These are phyloP conservation scores for Apodemus speciosus DNA, from an alignment of 2,113 vertebrate species.

Conservation along the genomic window DNA sequence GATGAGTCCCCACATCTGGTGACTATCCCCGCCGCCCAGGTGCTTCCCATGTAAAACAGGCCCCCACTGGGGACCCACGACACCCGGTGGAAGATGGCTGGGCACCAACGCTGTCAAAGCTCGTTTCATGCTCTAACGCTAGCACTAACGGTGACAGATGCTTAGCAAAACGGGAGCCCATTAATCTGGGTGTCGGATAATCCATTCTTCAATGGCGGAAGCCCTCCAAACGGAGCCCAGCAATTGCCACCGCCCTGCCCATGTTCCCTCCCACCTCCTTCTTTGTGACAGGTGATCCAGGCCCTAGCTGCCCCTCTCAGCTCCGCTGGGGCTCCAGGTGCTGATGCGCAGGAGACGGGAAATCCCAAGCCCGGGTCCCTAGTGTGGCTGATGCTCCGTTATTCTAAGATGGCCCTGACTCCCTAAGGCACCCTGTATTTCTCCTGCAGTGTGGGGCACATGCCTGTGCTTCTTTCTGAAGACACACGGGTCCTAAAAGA, in stretches of 20 bases:
- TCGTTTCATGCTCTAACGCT: slow-evolving; percentile 87
- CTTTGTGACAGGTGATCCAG: neutral
- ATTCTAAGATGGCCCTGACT: neutral
- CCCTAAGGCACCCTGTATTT: neutral
- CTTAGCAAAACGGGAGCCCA: slow-evolving; percentile 87
- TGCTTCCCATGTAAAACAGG: neutral
- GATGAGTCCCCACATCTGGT: neutral
- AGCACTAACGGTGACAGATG: slow-evolving; percentile 89
- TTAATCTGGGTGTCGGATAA: slow-evolving; percentile 88
- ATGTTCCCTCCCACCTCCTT: neutral
- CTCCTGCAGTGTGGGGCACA: neutral
- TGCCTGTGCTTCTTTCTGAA: neutral
- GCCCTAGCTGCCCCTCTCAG: neutral
- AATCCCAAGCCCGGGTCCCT: neutral
- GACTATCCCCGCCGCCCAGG: neutral
- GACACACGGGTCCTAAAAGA: neutral
- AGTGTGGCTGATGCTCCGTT: neutral
- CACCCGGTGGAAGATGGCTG: slow-evolving; percentile 47
- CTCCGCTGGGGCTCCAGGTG: neutral
- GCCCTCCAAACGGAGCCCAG: slow-evolving; percentile 77
- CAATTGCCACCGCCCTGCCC: slow-evolving; percentile 5
- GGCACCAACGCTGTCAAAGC: slow-evolving; percentile 82
- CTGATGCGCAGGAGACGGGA: neutral
- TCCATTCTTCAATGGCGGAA: slow-evolving; percentile 83
- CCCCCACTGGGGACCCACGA: slow-evolving; percentile 77